Evolutionary conservation across 2,888 invertebrate species (phyloP), one percentile per base, ranked within the genome.

Genomic region (Nebria brevicollis): DNA sequence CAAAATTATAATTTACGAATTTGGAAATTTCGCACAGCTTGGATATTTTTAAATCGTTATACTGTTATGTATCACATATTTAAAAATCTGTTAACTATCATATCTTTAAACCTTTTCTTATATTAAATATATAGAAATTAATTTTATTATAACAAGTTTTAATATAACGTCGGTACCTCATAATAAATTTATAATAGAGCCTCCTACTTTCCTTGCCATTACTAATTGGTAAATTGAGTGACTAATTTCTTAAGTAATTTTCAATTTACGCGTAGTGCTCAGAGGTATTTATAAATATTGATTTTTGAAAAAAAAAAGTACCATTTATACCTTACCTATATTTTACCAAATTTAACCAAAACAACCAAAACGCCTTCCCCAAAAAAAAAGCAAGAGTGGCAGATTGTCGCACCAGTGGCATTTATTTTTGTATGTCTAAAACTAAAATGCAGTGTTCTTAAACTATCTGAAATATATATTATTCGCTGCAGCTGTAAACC

Each of bases 331-430:
- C 43, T 75, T 72, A 75, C 80, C 75, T 25, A 68, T 34, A 34
- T 25, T 41, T 41, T 20, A 73, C 73, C 68, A 70, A 15, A 34
- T 70, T 77, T 72, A 73, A 80, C 68, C 79, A 64, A 74, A 75
- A 75, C 10, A 54, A 80, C 70, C 70, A 78, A 73, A 34, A 25
- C 26, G 75, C 80, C 80, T 80, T 80, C 72, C 70, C 75, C 54
- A 26, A 72, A 72, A 77, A 72, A 77, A 34, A 80, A 75, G 54
- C 41, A 20, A 54, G 75, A 66, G 80, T 75, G 75, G 75, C 75
- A 80, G 75, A 74, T 26, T 20, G 66, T 74, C 74, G 75, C 80
- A 80, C 64, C 75, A 80, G 80, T 80, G 80, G 80, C 80, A 80
- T 80, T 78, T 78, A 78, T 78, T 80, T 80, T 80, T 80, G 75